Percentiles rank a stretch among this genome's conserved stretches.
Evolutionary conservation across 1,140 invertebrate species (phyloP).

Genomic region (Drosophila tsacasi): DNA sequence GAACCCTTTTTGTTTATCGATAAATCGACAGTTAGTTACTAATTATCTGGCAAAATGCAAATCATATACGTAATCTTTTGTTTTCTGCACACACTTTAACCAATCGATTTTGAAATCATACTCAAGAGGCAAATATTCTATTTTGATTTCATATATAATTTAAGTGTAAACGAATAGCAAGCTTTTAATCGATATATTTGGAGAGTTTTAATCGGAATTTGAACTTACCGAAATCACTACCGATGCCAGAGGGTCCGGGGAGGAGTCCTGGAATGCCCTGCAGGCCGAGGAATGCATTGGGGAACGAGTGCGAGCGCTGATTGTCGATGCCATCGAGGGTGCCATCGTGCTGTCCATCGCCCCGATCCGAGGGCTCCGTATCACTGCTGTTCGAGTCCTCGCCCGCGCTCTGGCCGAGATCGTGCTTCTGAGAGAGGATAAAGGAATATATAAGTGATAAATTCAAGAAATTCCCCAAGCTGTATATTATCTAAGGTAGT

Average conservation of each 20-base stretch:
- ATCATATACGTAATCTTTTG: conserved; percentile 61
- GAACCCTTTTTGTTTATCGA: conserved; percentile 67
- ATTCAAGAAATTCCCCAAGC: no score
- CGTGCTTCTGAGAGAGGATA: conserved; percentile 55
- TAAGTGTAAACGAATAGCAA: conserved; percentile 57
- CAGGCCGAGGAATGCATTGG: conserved; percentile 89
- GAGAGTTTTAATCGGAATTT: background rate
- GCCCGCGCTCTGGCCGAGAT: conserved; percentile 89
- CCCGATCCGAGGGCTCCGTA: conserved; percentile 89
- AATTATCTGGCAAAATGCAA: conserved; percentile 66
- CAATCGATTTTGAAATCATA: conserved; percentile 68
- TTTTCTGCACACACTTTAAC: conserved; percentile 18
- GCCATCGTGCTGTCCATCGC: conserved; percentile 85
- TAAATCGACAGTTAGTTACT: conserved; percentile 67
- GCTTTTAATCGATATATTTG: conserved; percentile 26
- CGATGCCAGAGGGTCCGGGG: conserved; percentile 93
- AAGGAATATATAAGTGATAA: background rate
- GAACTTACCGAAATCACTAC: conserved; percentile 93
- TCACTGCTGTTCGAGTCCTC: conserved; percentile 91
- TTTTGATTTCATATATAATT: conserved; percentile 41
- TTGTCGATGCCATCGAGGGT: conserved; percentile 86
- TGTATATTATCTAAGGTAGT: background rate
- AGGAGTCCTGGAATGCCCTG: conserved; percentile 91
- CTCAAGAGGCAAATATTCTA: conserved; percentile 73
- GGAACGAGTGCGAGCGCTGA: conserved; percentile 88